Evolutionary conservation across 2,797 vertebrate genomes (phyloP).

Genomic region (Spea hammondii): DNA sequence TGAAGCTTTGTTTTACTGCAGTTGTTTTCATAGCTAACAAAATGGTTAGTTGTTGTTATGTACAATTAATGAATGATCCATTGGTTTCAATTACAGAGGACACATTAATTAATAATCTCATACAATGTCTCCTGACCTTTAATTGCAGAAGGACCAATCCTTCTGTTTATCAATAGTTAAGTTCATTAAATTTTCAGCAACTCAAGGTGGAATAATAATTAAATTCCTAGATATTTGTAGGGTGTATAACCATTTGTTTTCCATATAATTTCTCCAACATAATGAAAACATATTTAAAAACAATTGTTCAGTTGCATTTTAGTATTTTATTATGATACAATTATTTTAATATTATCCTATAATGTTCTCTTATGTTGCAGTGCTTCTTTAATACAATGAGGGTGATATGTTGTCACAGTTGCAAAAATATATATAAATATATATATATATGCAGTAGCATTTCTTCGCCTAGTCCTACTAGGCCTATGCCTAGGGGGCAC

Average conservation of each 20-base stretch:
- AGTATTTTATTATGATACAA: neutral
- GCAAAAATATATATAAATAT: too few relatives aligned
- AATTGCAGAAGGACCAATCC: slow-evolving; percentile 42
- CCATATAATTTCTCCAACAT: neutral
- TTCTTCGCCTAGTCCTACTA: too few relatives aligned
- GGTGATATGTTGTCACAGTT: too few relatives aligned
- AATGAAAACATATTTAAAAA: slow-evolving; percentile 22
- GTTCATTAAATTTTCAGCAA: slow-evolving; percentile 45
- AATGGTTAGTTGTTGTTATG: slow-evolving; percentile 28
- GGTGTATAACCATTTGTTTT: slow-evolving; percentile 10
- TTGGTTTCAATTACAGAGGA: slow-evolving; percentile 45
- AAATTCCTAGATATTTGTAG: slow-evolving; percentile 37
- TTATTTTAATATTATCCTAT: neutral
- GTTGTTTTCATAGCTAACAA: slow-evolving; percentile 21
- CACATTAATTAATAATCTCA: slow-evolving; percentile 49
- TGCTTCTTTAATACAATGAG: too few relatives aligned
- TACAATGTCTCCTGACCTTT: slow-evolving; percentile 38
- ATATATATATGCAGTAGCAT: too few relatives aligned
- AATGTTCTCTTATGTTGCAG: too few relatives aligned
- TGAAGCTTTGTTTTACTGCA: neutral
- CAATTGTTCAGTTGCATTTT: slow-evolving; percentile 7
- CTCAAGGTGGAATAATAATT: slow-evolving; percentile 31
- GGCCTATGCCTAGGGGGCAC: too few relatives aligned
- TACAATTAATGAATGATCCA: slow-evolving; percentile 32
- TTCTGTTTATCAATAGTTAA: slow-evolving; percentile 49